phyloP scores from a whole-genome alignment of 2,797 vertebrate species.

The Lutjanus campechanus region DNA sequence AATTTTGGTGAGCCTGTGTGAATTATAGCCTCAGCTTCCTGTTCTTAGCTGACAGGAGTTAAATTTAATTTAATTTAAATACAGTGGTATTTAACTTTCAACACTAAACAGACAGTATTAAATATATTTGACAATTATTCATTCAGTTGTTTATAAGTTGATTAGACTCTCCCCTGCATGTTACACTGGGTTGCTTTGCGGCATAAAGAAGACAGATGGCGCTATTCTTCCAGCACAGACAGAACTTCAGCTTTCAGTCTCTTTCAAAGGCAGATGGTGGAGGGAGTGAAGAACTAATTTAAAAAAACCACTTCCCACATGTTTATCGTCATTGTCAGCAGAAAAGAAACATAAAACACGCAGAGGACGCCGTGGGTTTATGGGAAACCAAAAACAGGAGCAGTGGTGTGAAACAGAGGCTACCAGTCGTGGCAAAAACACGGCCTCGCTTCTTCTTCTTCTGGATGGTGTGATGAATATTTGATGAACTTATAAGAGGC shows the following conservation, averaged over 20 bases:
- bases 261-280: background rate
- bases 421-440: background rate
- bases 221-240: background rate
- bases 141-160: background rate
- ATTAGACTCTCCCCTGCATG: background rate
- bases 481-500: background rate
- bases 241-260: background rate
- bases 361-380: background rate
- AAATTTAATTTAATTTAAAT: no score
- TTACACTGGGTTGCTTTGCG: background rate
- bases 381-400: background rate
- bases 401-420: slow-evolving; percentile 7
- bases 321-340: background rate
- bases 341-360: slow-evolving; percentile 2
- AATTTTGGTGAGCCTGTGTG: no score
- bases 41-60: no score
- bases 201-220: background rate
- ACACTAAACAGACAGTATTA: background rate
- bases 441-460: background rate
- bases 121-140: background rate
- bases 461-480: background rate
- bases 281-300: background rate
- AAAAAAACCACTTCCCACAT: slow-evolving; percentile 1
- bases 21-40: no score
- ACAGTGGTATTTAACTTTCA: background rate